These are phyloP conservation scores for Umimayanthus chanpuru DNA, from an alignment of 92 coral and sea anemone genomes.

Conservation along the genomic window DNA sequence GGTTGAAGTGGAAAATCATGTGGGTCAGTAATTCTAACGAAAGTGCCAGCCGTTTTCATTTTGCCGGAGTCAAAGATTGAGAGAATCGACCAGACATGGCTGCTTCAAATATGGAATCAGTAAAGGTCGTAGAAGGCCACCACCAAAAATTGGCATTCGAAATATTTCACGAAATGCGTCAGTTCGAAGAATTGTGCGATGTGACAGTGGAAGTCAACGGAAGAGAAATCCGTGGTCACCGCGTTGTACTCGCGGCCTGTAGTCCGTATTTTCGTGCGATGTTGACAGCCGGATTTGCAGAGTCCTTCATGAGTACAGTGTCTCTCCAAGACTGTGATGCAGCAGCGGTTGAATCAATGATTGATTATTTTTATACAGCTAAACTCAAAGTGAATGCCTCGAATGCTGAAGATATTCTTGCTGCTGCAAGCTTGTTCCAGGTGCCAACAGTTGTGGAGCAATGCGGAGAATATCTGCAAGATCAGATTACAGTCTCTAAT, in stretches of 20 bases:
- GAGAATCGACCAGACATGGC: constrained; percentile 43
- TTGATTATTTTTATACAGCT: constrained; percentile 83
- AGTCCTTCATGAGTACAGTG: constrained; percentile 69
- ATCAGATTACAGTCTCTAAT: constrained; percentile 68
- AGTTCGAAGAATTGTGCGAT: constrained; percentile 78
- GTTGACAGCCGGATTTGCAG: constrained; percentile 82
- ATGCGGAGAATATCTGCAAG: constrained; percentile 75
- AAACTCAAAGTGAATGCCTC: constrained; percentile 65
- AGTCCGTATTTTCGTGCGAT: constrained; percentile 93
- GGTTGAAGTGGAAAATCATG: too few species aligned
- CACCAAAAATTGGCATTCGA: constrained; percentile 73
- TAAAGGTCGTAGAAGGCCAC: constrained; percentile 51
- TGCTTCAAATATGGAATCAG: constrained; percentile 1
- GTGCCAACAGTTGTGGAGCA: constrained; percentile 71
- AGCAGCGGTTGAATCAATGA: constrained; percentile 68
- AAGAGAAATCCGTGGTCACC: constrained; percentile 80
- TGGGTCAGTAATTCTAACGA: too few species aligned
- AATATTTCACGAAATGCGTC: constrained; percentile 79
- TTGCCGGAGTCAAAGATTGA: not conserved
- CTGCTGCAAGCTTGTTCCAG: constrained; percentile 78
- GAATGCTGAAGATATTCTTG: constrained; percentile 71
- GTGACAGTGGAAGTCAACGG: constrained; percentile 76
- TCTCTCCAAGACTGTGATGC: constrained; percentile 81
- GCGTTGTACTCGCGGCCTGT: constrained; percentile 87
- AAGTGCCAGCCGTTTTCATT: not conserved